Conservation (phyloP, 2,888 invertebrate species). For the Drosophila prolongata region DNA sequence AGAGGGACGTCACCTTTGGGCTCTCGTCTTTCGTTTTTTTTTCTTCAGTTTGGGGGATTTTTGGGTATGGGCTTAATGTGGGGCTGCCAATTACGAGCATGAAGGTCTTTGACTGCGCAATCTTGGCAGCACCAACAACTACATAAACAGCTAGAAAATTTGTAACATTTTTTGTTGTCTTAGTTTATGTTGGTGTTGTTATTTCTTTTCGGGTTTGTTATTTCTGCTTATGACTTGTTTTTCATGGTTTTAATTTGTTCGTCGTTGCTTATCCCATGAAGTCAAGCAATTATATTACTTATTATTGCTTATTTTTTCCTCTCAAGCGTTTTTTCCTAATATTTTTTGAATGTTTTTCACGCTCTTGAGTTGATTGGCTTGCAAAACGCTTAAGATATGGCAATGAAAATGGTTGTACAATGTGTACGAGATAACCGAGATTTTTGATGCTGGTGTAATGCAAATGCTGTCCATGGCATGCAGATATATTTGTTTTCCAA, state of each 20-base stretch:
- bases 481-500: conserved; percentile 13
- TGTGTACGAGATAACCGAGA: conserved; percentile 17
- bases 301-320: conserved; percentile 42
- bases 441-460: conserved; percentile 11
- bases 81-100: conserved; percentile 73
- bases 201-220: conserved; percentile 48
- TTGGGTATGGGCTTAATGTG: conserved; percentile 45
- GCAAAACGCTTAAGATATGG: conserved; percentile 57
- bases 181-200: conserved; percentile 39
- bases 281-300: conserved; percentile 30
- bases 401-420: conserved; percentile 62
- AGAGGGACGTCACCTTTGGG: conserved; percentile 46
- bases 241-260: conserved; percentile 75
- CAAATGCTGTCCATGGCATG: neutral
- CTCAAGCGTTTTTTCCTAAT: conserved; percentile 48
- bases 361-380: conserved; percentile 78
- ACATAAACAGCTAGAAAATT: conserved; percentile 64
- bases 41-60: conserved; percentile 22
- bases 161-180: conserved; percentile 70
- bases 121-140: conserved; percentile 39
- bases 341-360: conserved; percentile 50
- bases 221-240: conserved; percentile 66
- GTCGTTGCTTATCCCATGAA: conserved; percentile 49
- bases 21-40: conserved; percentile 35
- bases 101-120: conserved; percentile 79